Evolutionary conservation across 1,140 invertebrate species (phyloP), one percentile per base, ranked within the genome.

Genomic region (Chironomus striatipennis): DNA sequence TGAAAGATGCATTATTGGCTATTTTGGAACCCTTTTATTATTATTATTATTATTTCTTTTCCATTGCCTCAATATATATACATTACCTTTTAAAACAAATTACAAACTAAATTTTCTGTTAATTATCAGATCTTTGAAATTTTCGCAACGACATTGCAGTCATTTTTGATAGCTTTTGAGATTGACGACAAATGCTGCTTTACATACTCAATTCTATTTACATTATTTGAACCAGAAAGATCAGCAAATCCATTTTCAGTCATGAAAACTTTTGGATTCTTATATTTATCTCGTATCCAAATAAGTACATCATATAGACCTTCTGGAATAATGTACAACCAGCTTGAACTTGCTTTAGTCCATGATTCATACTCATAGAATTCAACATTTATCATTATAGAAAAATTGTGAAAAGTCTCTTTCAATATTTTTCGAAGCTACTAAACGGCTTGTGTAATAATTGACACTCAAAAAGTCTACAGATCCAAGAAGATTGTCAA

Each of bases 211-310:
- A 88, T 80, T 74, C 89, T 81, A 10, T 82, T 80, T 0, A 76
- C 24, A 77, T 91, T 89, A 42, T 86, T 75, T 0, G 87, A 67
- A 4, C 85, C 85, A 0, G 81, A 83, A 73, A 79, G 79, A 81
- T 84, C 85, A 74, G 81, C 85, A 81, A 80, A 86, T 18, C 91
- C 91, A 79, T 92, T 93, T 85, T 93, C 91, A 0, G 89, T 89
- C 1, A 93, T 83, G 9, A 89, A 82, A 1, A 92, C 82, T n/a
- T 81, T 77, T 0, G 87, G 85, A 79, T 90, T 88, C 65, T 85
- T 80, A 77, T 90, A 93, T 7, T 84, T 80, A 0, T 83, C 79
- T 73, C 84, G 84, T 9, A 93, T 85, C 85, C 87, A 89, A 64
- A 87, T 87, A 9, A 92, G 80, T 1, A 87, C 86, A 77, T 82